Evolutionary conservation across 2,888 invertebrate genomes (phyloP).

Genomic region (Nudaria mundana): DNA sequence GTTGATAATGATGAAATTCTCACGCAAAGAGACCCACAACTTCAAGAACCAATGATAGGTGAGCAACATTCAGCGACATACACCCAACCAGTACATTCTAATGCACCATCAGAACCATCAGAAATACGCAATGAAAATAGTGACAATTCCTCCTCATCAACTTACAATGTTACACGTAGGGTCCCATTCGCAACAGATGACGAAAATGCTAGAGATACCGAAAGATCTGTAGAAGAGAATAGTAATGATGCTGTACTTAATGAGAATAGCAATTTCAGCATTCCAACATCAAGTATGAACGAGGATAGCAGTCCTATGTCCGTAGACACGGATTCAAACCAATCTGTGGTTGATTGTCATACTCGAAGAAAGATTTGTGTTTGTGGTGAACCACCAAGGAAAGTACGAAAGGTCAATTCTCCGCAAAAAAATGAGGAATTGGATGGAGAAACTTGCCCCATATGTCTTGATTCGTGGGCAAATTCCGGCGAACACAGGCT

Average conservation of each 20-base stretch:
- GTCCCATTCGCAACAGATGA: not conserved
- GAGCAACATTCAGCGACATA: slow-evolving; percentile 6
- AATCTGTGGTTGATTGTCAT: slow-evolving; percentile 26
- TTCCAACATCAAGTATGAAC: not conserved
- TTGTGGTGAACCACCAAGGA: slow-evolving; percentile 51
- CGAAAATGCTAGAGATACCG: not conserved
- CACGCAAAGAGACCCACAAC: not conserved
- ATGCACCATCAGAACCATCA: not conserved
- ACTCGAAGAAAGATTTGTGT: slow-evolving; percentile 4
- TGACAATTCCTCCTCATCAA: slow-evolving; percentile 6
- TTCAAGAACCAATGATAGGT: not conserved
- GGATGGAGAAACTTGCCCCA: slow-evolving; percentile 89
- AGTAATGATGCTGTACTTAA: not conserved
- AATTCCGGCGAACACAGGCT: slow-evolving; percentile 92
- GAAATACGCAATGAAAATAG: slow-evolving; percentile 6
- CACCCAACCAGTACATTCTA: not conserved
- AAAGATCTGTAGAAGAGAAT: not conserved
- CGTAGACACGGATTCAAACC: slow-evolving; percentile 12
- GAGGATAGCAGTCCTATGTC: slow-evolving; percentile 7
- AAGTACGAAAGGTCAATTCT: slow-evolving; percentile 50
- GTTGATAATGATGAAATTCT: not conserved
- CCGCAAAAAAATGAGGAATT: slow-evolving; percentile 62
- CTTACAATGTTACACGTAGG: not conserved
- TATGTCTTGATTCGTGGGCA: slow-evolving; percentile 94
- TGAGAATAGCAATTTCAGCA: slow-evolving; percentile 2